Evolutionary conservation across 2,113 vertebrate genomes (phyloP).

Genomic region (Aphelocoma coerulescens): DNA sequence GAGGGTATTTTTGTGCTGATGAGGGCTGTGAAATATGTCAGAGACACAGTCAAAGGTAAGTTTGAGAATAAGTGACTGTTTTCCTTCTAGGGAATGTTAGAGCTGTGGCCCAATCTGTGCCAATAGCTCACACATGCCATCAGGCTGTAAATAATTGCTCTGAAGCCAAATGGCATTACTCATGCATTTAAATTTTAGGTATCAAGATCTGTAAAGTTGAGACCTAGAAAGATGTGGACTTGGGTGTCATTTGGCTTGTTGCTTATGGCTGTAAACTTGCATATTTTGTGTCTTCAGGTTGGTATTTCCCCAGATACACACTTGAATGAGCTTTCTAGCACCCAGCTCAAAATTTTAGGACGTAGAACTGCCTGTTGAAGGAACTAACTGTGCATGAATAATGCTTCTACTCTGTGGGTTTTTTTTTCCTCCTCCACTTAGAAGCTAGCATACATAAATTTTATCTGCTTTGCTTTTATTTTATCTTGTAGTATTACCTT

Average conservation of each 20-base stretch:
- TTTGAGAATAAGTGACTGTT: not conserved
- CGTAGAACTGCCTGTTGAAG: not conserved
- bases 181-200: not conserved
- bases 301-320: not conserved
- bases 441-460: not conserved
- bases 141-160: not conserved
- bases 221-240: accelerated
- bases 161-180: not conserved
- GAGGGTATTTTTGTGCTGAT: constrained; percentile 12
- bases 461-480: not conserved
- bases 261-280: not conserved
- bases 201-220: not conserved
- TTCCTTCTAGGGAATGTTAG: not conserved
- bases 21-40: constrained; percentile 40
- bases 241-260: not conserved
- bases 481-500: not conserved
- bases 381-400: not conserved
- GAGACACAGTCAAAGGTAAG: constrained; percentile 5
- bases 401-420: not conserved
- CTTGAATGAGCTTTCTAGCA: not conserved
- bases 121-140: not conserved
- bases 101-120: not conserved
- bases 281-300: not conserved
- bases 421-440: not conserved
- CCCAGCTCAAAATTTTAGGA: not conserved